phyloP scores from a whole-genome alignment of 2,797 vertebrate genomes.

The Melopsittacus undulatus region DNA sequence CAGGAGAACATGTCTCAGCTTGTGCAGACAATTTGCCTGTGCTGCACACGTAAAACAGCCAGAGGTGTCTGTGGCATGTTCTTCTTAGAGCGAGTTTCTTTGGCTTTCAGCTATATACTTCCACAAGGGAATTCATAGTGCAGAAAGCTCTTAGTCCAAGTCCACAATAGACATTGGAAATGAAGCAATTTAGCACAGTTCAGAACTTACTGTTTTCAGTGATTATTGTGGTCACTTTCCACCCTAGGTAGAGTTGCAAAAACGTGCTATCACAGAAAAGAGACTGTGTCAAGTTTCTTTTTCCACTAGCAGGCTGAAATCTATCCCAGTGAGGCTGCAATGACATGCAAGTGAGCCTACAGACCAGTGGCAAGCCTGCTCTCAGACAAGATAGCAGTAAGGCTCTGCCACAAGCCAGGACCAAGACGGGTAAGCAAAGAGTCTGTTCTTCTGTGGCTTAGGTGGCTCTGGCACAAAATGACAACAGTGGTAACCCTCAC shows the following conservation, averaged over 20 bases:
- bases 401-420: not conserved
- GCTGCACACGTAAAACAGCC: not conserved
- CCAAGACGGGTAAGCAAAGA: not conserved
- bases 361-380: not conserved
- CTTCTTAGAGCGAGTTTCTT: not conserved
- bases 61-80: not conserved
- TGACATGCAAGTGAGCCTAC: not conserved
- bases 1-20: not conserved
- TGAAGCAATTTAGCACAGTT: not conserved
- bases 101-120: not conserved
- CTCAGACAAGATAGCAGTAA: not conserved
- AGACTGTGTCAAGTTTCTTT: not conserved
- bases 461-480: not conserved
- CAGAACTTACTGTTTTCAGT: not conserved
- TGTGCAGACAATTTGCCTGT: not conserved
- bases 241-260: not conserved
- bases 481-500: not conserved
- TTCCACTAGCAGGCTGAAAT: not conserved
- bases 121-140: not conserved
- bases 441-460: not conserved
- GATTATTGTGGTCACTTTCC: not conserved
- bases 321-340: not conserved
- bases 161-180: not conserved
- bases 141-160: not conserved
- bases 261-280: not conserved